Conservation (phyloP, 2,888 invertebrate species). For the Hirtodrosophila alboralis region DNA sequence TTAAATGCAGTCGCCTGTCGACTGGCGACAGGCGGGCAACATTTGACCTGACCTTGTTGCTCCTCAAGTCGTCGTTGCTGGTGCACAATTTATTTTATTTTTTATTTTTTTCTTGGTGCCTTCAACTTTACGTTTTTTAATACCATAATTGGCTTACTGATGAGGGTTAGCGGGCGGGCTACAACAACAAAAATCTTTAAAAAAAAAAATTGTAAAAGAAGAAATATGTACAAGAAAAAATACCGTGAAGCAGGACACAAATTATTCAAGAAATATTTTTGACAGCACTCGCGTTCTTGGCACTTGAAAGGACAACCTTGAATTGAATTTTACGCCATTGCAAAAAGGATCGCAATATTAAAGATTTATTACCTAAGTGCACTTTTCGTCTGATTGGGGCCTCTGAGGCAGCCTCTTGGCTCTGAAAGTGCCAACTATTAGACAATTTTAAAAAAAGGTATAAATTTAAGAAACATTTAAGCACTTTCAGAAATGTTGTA, state of each 20-base stretch:
- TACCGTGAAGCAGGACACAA: constrained; percentile 57
- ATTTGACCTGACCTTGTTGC: constrained; percentile 69
- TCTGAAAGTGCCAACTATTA: constrained; percentile 20
- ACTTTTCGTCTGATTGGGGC: constrained; percentile 59
- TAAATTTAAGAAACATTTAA: too few species aligned
- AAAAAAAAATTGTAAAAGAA: constrained; percentile 11
- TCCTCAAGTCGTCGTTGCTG: constrained; percentile 31
- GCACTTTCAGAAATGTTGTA: constrained; percentile 2
- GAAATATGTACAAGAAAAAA: too few species aligned
- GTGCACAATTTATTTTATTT: constrained; percentile 58
- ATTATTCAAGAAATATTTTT: constrained; percentile 78
- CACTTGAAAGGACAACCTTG: constrained; percentile 77
- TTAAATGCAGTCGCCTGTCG: constrained; percentile 70
- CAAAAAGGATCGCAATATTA: constrained; percentile 61
- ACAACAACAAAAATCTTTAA: constrained; percentile 7
- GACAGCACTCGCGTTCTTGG: constrained; percentile 67
- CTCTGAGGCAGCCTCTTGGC: constrained; percentile 43
- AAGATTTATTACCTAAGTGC: constrained; percentile 80
- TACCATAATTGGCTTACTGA: constrained; percentile 79
- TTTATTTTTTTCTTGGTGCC: too few species aligned
- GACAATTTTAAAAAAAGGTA: background rate
- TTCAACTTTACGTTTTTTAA: constrained; percentile 67
- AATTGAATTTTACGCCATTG: constrained; percentile 49
- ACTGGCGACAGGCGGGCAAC: constrained; percentile 30
- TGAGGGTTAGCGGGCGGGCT: constrained; percentile 60